These are phyloP conservation scores for Acleris cristana DNA, from an alignment of 2,888 invertebrate species.

Conservation along the genomic window DNA sequence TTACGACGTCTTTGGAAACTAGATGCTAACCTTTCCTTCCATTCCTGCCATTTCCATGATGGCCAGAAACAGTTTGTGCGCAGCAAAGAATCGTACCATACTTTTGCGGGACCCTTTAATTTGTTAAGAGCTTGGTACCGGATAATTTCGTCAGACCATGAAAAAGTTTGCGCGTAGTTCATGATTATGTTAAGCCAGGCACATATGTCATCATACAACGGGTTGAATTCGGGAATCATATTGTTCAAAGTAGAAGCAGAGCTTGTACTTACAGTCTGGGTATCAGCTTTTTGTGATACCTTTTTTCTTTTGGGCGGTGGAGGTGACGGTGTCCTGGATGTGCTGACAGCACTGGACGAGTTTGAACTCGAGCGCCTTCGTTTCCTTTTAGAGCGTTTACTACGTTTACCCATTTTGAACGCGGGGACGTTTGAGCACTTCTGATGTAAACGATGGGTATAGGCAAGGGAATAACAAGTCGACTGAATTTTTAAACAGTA, in stretches of 20 bases:
- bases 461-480: too few species aligned
- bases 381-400: not conserved
- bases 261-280: slow-evolving; percentile 9
- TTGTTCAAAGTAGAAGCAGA: not conserved
- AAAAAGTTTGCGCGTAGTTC: slow-evolving; percentile 39
- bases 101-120: slow-evolving; percentile 38
- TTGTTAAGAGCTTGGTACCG: slow-evolving; percentile 38
- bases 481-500: too few species aligned
- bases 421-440: not conserved
- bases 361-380: not conserved
- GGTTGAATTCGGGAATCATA: slow-evolving; percentile 45
- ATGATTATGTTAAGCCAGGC: slow-evolving; percentile 43
- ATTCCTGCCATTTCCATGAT: slow-evolving; percentile 38
- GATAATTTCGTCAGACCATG: slow-evolving; percentile 36
- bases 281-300: slow-evolving; percentile 3
- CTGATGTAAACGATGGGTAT: not conserved
- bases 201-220: slow-evolving; percentile 40
- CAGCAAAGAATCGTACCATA: slow-evolving; percentile 41
- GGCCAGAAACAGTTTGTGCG: slow-evolving; percentile 34
- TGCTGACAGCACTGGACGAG: not conserved
- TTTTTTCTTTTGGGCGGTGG: slow-evolving; percentile 7
- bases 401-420: slow-evolving; percentile 7
- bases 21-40: slow-evolving; percentile 29
- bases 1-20: slow-evolving; percentile 37
- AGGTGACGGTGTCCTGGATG: slow-evolving; percentile 6